Evolutionary conservation across 1,140 invertebrate species (phyloP), one percentile per base, ranked within the genome.

Genomic region (Anadara kagoshimensis): DNA sequence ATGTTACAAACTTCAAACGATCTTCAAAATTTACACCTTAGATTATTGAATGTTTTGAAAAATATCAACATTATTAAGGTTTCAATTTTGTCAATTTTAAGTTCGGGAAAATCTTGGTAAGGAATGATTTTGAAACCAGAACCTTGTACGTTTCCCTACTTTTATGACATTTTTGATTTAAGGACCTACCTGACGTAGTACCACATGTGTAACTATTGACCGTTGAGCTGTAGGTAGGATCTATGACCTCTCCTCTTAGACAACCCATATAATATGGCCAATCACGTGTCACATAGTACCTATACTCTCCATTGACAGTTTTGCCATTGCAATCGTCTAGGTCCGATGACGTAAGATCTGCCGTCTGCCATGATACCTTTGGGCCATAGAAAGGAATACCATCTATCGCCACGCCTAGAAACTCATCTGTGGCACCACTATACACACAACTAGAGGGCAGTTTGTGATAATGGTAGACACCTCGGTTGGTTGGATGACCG

Each of bases 401-500:
- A 20, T 56, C 64, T 11, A 56, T 58, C 7, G 73, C 69, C 10
- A 71, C 69, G 22, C 67, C 62, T 20, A 69, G 47, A 11, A 75
- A 47, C 18, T 54, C 26, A 20, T 73, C 68, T 36, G 47, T 56
- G 18, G 73, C 57, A 16, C 53, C 63, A 53, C 63, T 22, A 20
- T 47, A 66, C 18, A 58, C 12, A 7, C 57, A 61, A 16, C 54
- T 47, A n/a, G 24, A 20, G 3, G 57, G 54, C 22, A 69, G 24
- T 18, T 58, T 67, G 45, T 69, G 57, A 12, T 61, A 69, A 36
- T 69, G 56, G 41, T 69, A 61, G 18, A 20, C 16, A 18, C 67
- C 54, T 44, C 45, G 26, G 5, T 22, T 16, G 16, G 45, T 26
- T 14, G 57, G 16, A 51, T 69, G 57, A 5, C 56, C 66, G 11